Percentiles rank a stretch among this genome's conserved stretches.
phyloP scores from a whole-genome alignment of 2,797 vertebrate genomes.

The Peromyscus eremicus region DNA sequence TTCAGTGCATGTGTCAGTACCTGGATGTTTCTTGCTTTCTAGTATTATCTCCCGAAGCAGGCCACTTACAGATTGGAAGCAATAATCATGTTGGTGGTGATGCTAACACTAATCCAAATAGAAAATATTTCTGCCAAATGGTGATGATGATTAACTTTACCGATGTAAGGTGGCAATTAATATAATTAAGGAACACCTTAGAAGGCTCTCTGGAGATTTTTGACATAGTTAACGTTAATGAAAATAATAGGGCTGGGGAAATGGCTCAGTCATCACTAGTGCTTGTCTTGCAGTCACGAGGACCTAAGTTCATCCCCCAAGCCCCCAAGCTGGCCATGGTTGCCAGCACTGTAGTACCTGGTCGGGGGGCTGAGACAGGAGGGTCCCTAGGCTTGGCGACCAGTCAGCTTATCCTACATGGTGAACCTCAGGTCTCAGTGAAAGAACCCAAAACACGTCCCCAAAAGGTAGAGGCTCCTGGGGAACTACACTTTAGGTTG shows the following conservation, averaged over 20 bases:
- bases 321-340: neutral
- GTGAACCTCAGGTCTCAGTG: neutral
- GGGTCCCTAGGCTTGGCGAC: neutral
- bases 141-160: neutral
- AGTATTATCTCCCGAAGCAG: conserved; percentile 31
- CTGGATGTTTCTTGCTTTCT: conserved; percentile 42
- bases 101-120: neutral
- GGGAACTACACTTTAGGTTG: neutral
- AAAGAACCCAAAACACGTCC: neutral
- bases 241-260: neutral
- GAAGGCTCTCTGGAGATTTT: conserved; percentile 38
- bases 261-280: too few species aligned
- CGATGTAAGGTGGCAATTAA: conserved; percentile 39
- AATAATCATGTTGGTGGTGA: neutral
- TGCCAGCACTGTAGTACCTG: too few species aligned
- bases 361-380: neutral
- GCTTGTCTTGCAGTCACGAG: neutral
- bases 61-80: conserved; percentile 7
- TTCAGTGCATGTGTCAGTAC: conserved; percentile 2
- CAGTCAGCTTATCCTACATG: neutral
- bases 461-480: neutral
- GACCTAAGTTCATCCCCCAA: neutral
- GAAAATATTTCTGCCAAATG: conserved; percentile 37
- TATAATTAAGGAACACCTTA: conserved; percentile 51
- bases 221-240: neutral